Base-by-base conservation (phyloP, 2,888 invertebrate genomes). In the Sminthurinus aureus region DNA sequence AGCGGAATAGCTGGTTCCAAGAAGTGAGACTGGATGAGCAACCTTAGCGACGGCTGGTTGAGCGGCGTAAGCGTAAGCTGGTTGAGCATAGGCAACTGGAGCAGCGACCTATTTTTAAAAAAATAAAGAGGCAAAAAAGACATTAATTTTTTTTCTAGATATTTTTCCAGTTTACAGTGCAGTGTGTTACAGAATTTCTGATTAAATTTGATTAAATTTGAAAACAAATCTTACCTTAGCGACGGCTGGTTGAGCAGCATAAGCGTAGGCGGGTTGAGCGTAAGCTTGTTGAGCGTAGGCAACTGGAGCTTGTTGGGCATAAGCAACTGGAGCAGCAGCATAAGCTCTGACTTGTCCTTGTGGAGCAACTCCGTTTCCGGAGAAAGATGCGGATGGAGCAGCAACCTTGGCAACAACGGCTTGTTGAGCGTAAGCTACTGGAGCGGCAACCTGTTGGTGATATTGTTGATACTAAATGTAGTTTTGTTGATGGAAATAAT, bases 1-100 rank as follows among this genome's bases (percentile, higher is more conserved):
- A 69, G 93, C 93, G 52, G 92, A 92, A 90, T 93, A 93, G 51
- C 91, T 90, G 78, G 93, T 88, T 81, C 89, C 89, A 81, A 84
- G 86, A 84, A 88, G 83, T 83, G 73, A 83, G 90, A 85, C 81
- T 58, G 84, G 26, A 51, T 52, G 74, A 64, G 79, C 64, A 15
- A 22, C 81, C 58, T 51, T 52, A 24, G 58, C 78, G 38, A 79
- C 66, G 85, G 89, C 87, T 15, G 22, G 18, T 58, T 13, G 13
- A n/a, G 80, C 80, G 15, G n/a, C n/a, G n/a, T n/a, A n/a, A n/a
- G n/a, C n/a, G n/a, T n/a, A n/a, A n/a, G 83, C 83, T 15, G 38
- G 50, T 52, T 20, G 52, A 24, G 78, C 78, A 78, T 78, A 78
- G 24, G 78, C 78, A 9, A 78, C 78, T 58, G 58, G 78, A 9